These are phyloP conservation scores for Xerus rutilus DNA, from an alignment of 2,797 vertebrate species.

Conservation along the genomic window DNA sequence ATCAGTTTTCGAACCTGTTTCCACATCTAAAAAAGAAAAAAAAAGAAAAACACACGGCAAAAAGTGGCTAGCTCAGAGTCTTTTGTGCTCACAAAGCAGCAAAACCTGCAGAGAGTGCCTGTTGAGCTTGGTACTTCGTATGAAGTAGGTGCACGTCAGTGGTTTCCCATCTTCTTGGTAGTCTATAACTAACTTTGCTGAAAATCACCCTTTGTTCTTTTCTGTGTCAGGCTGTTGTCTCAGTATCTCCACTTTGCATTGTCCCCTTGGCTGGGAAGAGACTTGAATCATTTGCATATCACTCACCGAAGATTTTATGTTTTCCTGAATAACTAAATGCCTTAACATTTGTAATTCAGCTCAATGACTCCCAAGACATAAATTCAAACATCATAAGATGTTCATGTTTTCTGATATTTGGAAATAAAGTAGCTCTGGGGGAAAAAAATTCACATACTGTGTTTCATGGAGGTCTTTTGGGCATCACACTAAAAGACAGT, in stretches of 20 bases:
- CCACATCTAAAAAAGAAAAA: not conserved
- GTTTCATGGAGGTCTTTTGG: not conserved
- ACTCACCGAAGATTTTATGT: not conserved
- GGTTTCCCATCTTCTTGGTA: not conserved
- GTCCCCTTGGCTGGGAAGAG: not conserved
- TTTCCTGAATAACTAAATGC: not conserved
- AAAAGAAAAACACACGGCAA: not conserved
- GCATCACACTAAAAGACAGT: not conserved
- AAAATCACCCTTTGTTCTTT: not conserved
- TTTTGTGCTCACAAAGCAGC: not conserved
- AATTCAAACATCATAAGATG: not conserved
- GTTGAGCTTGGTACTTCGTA: not conserved
- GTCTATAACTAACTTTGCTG: not conserved
- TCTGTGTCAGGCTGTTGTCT: not conserved
- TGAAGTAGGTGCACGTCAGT: too few species aligned
- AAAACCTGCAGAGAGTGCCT: not conserved
- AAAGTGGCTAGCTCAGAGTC: not conserved
- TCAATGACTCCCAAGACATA: not conserved
- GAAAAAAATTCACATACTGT: not conserved
- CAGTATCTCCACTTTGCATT: not conserved
- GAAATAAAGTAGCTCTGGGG: slow-evolving; percentile 1
- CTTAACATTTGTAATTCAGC: not conserved
- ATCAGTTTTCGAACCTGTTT: not conserved
- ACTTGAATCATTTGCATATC: not conserved
- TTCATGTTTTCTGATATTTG: slow-evolving; percentile 30